Percentiles rank a stretch among this genome's conserved stretches.
These are phyloP conservation scores for Thera obeliscata DNA, from an alignment of 2,888 invertebrate species.

Conservation along the genomic window DNA sequence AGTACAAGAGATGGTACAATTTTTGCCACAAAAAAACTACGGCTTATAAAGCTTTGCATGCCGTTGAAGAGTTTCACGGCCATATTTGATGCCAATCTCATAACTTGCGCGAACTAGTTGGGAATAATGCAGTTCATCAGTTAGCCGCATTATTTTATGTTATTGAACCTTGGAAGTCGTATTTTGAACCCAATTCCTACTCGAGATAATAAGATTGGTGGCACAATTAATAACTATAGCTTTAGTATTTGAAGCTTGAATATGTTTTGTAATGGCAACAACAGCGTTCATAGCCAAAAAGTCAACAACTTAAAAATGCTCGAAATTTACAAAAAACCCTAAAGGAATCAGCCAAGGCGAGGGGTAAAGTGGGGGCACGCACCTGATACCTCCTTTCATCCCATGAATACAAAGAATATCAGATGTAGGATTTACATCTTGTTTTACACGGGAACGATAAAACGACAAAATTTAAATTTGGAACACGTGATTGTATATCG, in stretches of 20 bases:
- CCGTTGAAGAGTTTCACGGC: neutral
- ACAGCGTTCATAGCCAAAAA: constrained; percentile 48
- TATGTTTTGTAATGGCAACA: neutral
- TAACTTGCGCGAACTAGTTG: neutral
- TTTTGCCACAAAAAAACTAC: neutral
- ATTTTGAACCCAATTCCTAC: no score
- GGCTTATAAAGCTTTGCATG: neutral
- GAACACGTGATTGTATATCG: constrained; percentile 45
- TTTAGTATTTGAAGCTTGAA: no score
- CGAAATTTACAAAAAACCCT: constrained; percentile 56
- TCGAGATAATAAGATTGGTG: neutral
- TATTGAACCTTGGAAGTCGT: neutral
- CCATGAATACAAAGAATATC: constrained; percentile 75
- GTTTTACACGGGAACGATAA: constrained; percentile 39
- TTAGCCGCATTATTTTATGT: neutral
- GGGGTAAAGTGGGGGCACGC: constrained; percentile 52
- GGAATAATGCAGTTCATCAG: no score
- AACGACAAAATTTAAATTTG: constrained; percentile 42
- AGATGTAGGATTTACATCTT: constrained; percentile 48
- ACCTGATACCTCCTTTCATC: constrained; percentile 64
- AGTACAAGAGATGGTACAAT: constrained; percentile 8
- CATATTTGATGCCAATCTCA: neutral
- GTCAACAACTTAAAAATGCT: constrained; percentile 70
- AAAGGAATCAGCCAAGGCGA: constrained; percentile 48
- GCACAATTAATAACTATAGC: no score